Conservation (phyloP, 2,113 vertebrate species). For the Zosterops japonicus region DNA sequence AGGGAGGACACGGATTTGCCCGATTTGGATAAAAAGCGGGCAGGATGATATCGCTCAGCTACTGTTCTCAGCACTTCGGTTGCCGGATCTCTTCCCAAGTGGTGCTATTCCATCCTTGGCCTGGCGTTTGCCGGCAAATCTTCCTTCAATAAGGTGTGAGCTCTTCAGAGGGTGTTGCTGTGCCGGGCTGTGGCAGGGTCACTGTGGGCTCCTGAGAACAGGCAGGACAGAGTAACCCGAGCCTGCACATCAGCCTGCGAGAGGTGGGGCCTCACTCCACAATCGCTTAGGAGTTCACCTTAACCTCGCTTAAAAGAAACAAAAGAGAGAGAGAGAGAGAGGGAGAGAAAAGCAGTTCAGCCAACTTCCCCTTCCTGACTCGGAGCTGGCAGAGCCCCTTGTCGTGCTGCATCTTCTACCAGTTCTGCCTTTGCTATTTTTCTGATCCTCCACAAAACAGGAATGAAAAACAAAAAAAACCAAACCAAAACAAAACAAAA, state of each 20-base stretch:
- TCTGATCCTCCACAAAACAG: neutral
- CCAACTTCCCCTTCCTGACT: neutral
- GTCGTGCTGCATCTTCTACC: neutral
- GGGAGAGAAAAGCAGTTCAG: neutral
- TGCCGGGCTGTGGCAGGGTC: neutral
- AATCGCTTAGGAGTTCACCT: neutral
- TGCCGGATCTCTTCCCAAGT: neutral
- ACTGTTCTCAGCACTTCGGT: neutral
- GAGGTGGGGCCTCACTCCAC: neutral
- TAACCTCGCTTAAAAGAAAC: neutral
- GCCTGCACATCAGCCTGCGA: neutral
- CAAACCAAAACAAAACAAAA: neutral
- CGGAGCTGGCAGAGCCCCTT: neutral
- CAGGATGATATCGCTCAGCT: neutral
- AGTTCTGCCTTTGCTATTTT: neutral
- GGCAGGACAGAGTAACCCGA: neutral
- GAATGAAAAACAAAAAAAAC: accelerated
- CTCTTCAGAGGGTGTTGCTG: neutral
- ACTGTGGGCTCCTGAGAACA: accelerated
- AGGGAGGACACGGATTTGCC: neutral
- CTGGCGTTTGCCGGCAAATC: neutral
- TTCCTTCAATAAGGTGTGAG: neutral
- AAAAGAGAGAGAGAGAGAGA: neutral
- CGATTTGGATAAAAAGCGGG: neutral
- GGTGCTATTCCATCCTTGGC: neutral